Evolutionary conservation across 2,113 vertebrate species (phyloP), one percentile per base, ranked within the genome.

Genomic region (Danionella cerebrum): DNA sequence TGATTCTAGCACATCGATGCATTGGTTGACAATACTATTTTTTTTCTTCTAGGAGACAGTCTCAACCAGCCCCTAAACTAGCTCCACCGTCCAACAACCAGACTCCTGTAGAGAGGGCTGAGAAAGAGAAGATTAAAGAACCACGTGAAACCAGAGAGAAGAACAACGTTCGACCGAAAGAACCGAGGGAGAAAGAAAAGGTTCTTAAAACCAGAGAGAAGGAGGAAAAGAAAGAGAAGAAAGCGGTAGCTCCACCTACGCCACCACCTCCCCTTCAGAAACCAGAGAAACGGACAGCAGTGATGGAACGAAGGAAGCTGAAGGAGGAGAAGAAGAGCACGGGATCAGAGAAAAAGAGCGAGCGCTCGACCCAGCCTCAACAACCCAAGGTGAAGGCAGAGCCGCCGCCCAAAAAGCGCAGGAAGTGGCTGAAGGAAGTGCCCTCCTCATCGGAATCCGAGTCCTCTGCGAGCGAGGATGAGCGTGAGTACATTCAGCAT

Each of bases 351-450:
- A 84, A 78, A 65, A 52, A 79, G 1, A 75, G 79, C 9, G 77
- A 78, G 38, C 81, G 82, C 8, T 69, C 80, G 14, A 84, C 87
- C 33, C 94, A 94, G 81, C 77, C 89, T 70, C 84, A 83, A 70
- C 71, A 76, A 1, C 24, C 81, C 24, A 96, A 92, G 74, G 90
- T 91, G 44, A 96, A 94, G 79, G 93, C 91, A 0, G 92, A 94
- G 69, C 93, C 93, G 0, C 93, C 93, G 0, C 93, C 93, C 0
- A 96, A 96, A 79, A 96, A 96, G 80, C 91, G 93, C 71, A 94
- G 94, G 86, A 93, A 91, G 80, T 96, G 93, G 93, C 84, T 93
- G 51, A 94, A 92, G 57, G 92, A 94, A 60, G 89, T 87, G 0
- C 87, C 90, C 3, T 93, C 86, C 0, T 93, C 92, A 2, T 93